These are phyloP conservation scores for Melanotaenia maccullochi DNA, from an alignment of 2,797 vertebrate species.

Conservation along the genomic window DNA sequence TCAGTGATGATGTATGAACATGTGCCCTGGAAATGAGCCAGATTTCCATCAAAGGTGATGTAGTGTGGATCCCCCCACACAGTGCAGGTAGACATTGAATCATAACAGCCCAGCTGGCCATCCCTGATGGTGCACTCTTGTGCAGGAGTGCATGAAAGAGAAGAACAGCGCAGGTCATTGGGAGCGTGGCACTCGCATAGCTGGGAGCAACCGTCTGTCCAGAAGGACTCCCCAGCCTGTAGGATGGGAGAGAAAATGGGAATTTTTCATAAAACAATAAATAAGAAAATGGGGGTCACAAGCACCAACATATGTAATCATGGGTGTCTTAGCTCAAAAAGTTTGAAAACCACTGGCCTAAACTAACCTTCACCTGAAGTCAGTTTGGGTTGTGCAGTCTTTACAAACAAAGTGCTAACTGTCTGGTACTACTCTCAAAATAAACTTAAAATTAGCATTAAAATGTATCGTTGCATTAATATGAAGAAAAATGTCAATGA, in stretches of 20 bases:
- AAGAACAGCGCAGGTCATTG: slow-evolving; percentile 62
- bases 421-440: too few relatives aligned
- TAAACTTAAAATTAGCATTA: too few relatives aligned
- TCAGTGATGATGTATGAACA: slow-evolving; percentile 81
- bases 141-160: slow-evolving; percentile 43
- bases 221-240: slow-evolving; percentile 69
- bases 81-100: slow-evolving; percentile 67
- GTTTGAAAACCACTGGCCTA: too few relatives aligned
- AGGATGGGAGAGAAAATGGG: background rate
- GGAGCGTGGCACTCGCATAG: slow-evolving; percentile 65
- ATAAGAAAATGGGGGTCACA: too few relatives aligned
- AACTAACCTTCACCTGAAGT: too few relatives aligned
- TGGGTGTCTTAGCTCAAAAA: too few relatives aligned
- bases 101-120: slow-evolving; percentile 63
- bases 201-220: slow-evolving; percentile 64
- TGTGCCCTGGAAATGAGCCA: slow-evolving; percentile 81
- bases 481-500: too few relatives aligned
- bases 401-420: too few relatives aligned
- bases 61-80: slow-evolving; percentile 84
- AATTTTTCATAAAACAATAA: too few relatives aligned
- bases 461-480: too few relatives aligned
- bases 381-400: too few relatives aligned
- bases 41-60: slow-evolving; percentile 79
- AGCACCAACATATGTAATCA: too few relatives aligned
- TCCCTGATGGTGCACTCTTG: slow-evolving; percentile 69